Conservation (phyloP, 2,113 vertebrate genomes). For the Chaetodon auriga region DNA sequence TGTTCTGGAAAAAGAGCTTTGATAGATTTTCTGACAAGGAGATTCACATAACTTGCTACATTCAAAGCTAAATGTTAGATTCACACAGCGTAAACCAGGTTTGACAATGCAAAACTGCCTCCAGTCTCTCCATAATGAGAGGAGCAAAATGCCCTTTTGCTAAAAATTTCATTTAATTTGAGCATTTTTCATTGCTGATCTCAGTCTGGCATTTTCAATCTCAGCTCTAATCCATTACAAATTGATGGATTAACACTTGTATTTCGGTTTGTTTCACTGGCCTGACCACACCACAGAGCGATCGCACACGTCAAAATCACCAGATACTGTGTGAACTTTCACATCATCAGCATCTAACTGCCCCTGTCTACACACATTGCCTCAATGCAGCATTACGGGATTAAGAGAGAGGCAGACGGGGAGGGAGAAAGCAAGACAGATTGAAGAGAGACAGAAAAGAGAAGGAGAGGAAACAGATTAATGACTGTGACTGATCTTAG, state of each 20-base stretch:
- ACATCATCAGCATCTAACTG: slow-evolving; percentile 25
- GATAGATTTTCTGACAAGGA: not conserved
- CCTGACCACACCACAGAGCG: not conserved
- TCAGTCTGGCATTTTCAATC: slow-evolving; percentile 11
- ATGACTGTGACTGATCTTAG: not conserved
- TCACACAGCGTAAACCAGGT: not conserved
- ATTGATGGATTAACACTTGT: slow-evolving; percentile 27
- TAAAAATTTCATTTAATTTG: slow-evolving; percentile 6
- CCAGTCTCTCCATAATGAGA: not conserved
- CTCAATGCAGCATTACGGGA: slow-evolving; percentile 27
- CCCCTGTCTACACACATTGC: slow-evolving; percentile 36
- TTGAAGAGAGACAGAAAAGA: not conserved
- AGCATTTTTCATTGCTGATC: not conserved
- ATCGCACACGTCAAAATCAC: slow-evolving; percentile 8
- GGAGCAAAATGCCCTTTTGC: slow-evolving; percentile 9
- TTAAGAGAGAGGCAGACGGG: not conserved
- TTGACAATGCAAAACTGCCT: not conserved
- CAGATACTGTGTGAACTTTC: slow-evolving; percentile 10
- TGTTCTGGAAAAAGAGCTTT: not conserved
- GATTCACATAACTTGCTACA: not conserved
- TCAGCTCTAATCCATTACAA: slow-evolving; percentile 37
- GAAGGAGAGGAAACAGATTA: not conserved
- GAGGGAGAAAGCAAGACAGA: not conserved
- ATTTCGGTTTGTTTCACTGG: slow-evolving; percentile 1
- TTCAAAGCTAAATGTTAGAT: not conserved